These are phyloP conservation scores for Acanthococcus lagerstroemiae DNA, from an alignment of 2,888 invertebrate species.

Conservation along the genomic window DNA sequence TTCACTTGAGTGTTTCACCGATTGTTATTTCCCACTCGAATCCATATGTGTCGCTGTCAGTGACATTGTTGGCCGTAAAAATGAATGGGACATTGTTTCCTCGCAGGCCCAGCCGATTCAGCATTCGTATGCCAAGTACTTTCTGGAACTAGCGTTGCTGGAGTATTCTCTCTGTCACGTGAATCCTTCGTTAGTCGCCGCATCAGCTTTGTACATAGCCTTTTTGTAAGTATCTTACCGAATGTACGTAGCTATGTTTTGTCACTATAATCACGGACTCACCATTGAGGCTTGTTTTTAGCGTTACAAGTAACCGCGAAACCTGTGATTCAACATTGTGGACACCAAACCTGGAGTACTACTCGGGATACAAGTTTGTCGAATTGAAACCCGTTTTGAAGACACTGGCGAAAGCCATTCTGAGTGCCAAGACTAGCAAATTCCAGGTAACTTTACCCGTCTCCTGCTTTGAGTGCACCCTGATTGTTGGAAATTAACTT, in stretches of 20 bases:
- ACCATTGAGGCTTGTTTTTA: neutral
- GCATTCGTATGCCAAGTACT: slow-evolving; percentile 80
- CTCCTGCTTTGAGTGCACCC: neutral
- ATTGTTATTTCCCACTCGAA: too few relatives aligned
- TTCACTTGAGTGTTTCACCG: too few relatives aligned
- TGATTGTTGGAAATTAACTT: too few relatives aligned
- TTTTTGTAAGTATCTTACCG: slow-evolving; percentile 36
- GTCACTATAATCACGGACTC: neutral
- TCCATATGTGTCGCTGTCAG: too few relatives aligned
- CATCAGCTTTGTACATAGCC: slow-evolving; percentile 67
- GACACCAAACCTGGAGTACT: slow-evolving; percentile 63
- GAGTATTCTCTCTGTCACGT: slow-evolving; percentile 70
- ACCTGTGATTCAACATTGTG: slow-evolving; percentile 49
- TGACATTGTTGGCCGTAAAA: too few relatives aligned
- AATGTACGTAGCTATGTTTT: slow-evolving; percentile 28
- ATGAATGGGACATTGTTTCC: slow-evolving; percentile 31
- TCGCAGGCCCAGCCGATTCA: slow-evolving; percentile 54
- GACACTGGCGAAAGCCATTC: slow-evolving; percentile 58
- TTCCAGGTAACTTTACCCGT: slow-evolving; percentile 45
- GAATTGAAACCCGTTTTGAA: slow-evolving; percentile 59
- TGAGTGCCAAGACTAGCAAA: slow-evolving; percentile 59
- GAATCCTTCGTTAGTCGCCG: slow-evolving; percentile 73
- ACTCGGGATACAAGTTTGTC: slow-evolving; percentile 61
- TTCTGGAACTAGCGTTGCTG: slow-evolving; percentile 72
- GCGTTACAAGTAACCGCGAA: slow-evolving; percentile 37